Conservation (phyloP, 2,888 invertebrate genomes). For the Scaptomyza parva region DNA sequence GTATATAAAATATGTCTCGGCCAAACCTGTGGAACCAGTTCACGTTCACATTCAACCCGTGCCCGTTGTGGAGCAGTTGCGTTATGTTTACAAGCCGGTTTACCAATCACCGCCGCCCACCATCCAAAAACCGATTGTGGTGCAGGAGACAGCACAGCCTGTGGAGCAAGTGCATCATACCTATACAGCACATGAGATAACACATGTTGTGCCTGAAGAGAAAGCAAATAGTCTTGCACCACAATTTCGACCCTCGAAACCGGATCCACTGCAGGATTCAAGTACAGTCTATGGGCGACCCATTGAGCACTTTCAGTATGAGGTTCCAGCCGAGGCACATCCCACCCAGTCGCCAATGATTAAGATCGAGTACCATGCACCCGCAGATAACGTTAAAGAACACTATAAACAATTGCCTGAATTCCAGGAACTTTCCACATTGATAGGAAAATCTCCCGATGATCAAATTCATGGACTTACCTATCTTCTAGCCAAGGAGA, state of each 20-base stretch:
- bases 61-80: constrained; percentile 79
- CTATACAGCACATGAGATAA: constrained; percentile 53
- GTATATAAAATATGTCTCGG: constrained; percentile 51
- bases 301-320: constrained; percentile 66
- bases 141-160: constrained; percentile 44
- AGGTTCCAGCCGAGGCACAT: constrained; percentile 28
- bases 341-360: constrained; percentile 50
- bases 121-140: constrained; percentile 75
- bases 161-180: constrained; percentile 68
- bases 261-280: constrained; percentile 54
- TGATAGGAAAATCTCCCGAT: constrained; percentile 86
- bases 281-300: constrained; percentile 40
- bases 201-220: neutral
- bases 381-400: constrained; percentile 64
- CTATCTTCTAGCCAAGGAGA: constrained; percentile 84
- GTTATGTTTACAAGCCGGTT: constrained; percentile 72
- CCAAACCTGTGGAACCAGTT: constrained; percentile 50
- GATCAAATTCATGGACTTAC: constrained; percentile 86
- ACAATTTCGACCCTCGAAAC: constrained; percentile 73
- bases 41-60: constrained; percentile 79
- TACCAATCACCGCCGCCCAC: constrained; percentile 45
- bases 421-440: constrained; percentile 84
- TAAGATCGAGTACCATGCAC: constrained; percentile 76
- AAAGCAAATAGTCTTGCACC: constrained; percentile 32
- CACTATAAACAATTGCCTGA: constrained; percentile 79